Evolutionary conservation across 2,113 vertebrate species (phyloP).

Genomic region (Callorhinus ursinus): DNA sequence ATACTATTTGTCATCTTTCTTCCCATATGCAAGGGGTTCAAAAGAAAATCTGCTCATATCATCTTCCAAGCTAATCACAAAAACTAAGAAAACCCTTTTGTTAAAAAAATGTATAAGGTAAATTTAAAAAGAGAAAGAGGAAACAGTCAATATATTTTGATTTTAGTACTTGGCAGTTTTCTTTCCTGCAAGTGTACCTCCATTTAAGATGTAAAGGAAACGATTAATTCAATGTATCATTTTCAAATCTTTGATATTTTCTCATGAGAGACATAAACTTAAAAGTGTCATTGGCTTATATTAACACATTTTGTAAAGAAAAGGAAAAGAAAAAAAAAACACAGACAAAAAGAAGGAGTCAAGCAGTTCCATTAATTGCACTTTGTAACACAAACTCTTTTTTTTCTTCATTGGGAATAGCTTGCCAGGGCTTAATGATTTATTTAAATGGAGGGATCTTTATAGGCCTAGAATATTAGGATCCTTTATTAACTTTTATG

Average conservation of each 20-base stretch:
- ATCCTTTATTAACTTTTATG: constrained; percentile 58
- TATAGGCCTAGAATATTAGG: constrained; percentile 46
- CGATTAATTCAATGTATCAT: neutral
- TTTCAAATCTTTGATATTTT: constrained; percentile 56
- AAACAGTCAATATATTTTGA: neutral
- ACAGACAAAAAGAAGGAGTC: neutral
- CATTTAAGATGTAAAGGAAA: constrained; percentile 45
- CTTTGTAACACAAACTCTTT: constrained; percentile 4
- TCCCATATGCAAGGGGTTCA: neutral
- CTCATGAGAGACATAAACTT: neutral
- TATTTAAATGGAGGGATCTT: constrained; percentile 61
- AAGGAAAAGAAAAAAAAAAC: neutral
- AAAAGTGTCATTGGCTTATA: neutral
- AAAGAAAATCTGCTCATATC: neutral
- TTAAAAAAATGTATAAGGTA: neutral
- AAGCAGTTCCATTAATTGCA: neutral
- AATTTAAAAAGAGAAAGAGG: constrained; percentile 15
- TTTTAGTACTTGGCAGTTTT: constrained; percentile 28
- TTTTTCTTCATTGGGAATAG: neutral
- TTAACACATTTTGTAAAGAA: neutral
- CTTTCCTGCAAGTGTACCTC: neutral
- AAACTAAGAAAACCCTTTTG: neutral
- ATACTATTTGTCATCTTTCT: neutral
- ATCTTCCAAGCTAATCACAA: constrained; percentile 22
- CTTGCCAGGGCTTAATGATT: constrained; percentile 40